Conservation (phyloP, 23 tunicate species). For the Trididemnum miniatum region DNA sequence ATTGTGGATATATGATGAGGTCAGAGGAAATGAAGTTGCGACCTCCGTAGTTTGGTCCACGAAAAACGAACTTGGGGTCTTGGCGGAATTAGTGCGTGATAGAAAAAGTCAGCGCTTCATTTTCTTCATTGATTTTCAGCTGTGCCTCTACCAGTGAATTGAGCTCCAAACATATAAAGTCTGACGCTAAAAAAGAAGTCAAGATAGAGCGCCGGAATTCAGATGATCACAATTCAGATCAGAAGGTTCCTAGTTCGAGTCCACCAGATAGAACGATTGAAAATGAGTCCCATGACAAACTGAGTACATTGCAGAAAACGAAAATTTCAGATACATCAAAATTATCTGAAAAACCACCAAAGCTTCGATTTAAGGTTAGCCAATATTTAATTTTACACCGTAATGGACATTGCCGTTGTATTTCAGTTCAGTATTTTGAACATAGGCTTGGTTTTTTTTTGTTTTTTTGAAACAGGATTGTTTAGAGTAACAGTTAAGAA, state of each 20-base stretch:
- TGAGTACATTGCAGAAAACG: neutral
- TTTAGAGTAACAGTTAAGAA: too few relatives aligned
- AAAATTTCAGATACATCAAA: neutral
- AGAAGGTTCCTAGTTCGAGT: conserved; percentile 43
- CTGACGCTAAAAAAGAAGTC: conserved; percentile 39
- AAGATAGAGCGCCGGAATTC: conserved; percentile 15
- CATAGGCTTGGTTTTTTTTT: too few relatives aligned
- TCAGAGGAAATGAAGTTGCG: too few relatives aligned
- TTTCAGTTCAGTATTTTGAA: too few relatives aligned
- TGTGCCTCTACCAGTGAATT: conserved; percentile 44
- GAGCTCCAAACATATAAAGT: conserved; percentile 56
- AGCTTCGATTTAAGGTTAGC: conserved; percentile 84
- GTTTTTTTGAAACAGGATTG: too few relatives aligned
- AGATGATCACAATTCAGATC: conserved; percentile 43
- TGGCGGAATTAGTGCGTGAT: too few relatives aligned
- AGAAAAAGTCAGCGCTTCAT: too few relatives aligned
- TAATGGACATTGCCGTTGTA: too few relatives aligned
- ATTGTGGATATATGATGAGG: too few relatives aligned
- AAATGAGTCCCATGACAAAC: neutral
- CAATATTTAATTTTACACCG: too few relatives aligned
- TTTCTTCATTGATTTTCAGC: conserved; percentile 8
- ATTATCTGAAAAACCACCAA: conserved; percentile 51
- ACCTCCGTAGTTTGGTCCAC: too few relatives aligned
- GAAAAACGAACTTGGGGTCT: too few relatives aligned
- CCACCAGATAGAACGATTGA: conserved; percentile 35